phyloP scores from a whole-genome alignment of 1,140 invertebrate species.

The Bilobella aurantiaca region DNA sequence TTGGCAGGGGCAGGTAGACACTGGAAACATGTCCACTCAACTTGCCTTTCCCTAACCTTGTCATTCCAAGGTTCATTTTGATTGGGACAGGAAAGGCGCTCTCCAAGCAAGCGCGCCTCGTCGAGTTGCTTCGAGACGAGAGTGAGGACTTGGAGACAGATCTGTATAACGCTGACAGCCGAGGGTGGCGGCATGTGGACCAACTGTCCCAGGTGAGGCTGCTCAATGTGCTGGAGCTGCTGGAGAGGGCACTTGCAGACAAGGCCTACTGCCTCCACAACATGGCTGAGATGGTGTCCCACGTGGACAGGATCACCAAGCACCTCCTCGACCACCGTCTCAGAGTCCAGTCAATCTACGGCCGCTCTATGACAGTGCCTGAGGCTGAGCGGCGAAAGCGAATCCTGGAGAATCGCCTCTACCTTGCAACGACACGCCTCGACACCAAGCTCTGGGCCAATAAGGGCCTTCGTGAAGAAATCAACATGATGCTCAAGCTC shows the following conservation, averaged over 20 bases:
- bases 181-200: background rate
- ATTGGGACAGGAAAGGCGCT: constrained; percentile 5
- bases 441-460: constrained; percentile 15
- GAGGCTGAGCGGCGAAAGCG: constrained; percentile 11
- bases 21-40: too few relatives aligned
- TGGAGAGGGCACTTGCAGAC: constrained; percentile 13
- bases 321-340: constrained; percentile 17
- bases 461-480: constrained; percentile 18
- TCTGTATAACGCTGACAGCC: constrained; percentile 11
- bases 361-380: constrained; percentile 15
- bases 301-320: constrained; percentile 25
- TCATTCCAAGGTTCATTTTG: too few relatives aligned
- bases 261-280: constrained; percentile 2
- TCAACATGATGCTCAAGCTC: constrained; percentile 29
- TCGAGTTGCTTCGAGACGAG: constrained; percentile 11
- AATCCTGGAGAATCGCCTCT: constrained; percentile 25
- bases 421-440: constrained; percentile 17
- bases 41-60: too few relatives aligned
- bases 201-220: constrained; percentile 18
- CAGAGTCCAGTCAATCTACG: constrained; percentile 21
- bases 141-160: constrained; percentile 14
- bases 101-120: constrained; percentile 9
- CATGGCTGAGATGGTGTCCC: constrained; percentile 20
- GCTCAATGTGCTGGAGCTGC: constrained; percentile 15
- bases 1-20: too few relatives aligned